Evolutionary conservation across 2,888 invertebrate genomes (phyloP).

Genomic region (Branchellion lobata): DNA sequence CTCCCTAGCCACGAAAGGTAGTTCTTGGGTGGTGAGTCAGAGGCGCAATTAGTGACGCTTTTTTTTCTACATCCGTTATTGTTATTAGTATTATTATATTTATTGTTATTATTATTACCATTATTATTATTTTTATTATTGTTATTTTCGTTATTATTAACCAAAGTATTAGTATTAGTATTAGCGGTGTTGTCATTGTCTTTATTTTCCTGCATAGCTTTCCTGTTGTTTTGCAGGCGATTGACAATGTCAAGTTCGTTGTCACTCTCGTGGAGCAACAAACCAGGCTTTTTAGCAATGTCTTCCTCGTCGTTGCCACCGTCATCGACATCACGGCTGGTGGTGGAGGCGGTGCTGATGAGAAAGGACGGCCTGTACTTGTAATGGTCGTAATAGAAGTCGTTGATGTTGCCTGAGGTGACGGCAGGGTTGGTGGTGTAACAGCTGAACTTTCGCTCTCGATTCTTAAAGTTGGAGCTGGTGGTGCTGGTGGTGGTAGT

Average conservation of each 20-base stretch:
- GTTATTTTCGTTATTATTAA: too few species aligned
- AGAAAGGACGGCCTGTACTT: slow-evolving; percentile 3
- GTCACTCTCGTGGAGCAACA: neutral
- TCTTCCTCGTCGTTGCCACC: neutral
- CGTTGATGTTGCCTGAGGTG: neutral
- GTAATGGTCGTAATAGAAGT: slow-evolving; percentile 15
- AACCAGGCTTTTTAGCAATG: neutral
- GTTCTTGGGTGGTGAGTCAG: neutral
- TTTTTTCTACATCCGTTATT: neutral
- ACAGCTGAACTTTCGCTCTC: neutral
- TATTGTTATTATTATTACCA: neutral
- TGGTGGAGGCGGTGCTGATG: neutral
- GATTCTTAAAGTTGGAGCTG: neutral
- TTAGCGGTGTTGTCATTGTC: neutral
- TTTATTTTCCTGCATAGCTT: neutral
- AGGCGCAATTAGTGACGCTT: neutral
- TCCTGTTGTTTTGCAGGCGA: neutral
- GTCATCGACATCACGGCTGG: too few species aligned
- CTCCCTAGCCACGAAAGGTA: neutral
- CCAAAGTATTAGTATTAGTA: neutral
- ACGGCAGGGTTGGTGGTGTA: neutral
- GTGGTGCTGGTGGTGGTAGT: neutral
- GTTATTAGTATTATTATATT: neutral
- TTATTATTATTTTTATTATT: neutral
- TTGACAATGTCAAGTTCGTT: neutral